Evolutionary conservation across 2,797 vertebrate species (phyloP).

Genomic region (Sebastes aleutianus): DNA sequence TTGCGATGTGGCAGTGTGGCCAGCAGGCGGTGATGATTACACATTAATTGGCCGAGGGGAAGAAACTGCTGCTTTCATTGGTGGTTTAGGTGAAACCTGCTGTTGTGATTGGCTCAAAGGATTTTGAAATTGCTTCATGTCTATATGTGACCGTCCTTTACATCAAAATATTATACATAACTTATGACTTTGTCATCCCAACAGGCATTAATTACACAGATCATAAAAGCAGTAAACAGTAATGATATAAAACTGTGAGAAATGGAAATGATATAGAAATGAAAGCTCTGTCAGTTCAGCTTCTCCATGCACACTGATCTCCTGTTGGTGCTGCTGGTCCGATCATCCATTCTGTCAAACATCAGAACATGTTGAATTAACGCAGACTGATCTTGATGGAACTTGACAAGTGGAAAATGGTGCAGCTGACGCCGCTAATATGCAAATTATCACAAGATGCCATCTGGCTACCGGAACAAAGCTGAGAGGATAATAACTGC

Average conservation of each 20-base stretch:
- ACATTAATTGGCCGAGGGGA: too few relatives aligned
- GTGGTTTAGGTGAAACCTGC: not conserved
- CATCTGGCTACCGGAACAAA: not conserved
- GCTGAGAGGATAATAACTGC: not conserved
- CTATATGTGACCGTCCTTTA: not conserved
- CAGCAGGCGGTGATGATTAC: not conserved
- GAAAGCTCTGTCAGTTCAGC: not conserved
- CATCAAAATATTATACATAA: too few relatives aligned
- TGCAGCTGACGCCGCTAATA: conserved; percentile 10
- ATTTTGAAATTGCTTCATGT: not conserved
- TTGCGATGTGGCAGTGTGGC: not conserved
- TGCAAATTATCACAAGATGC: not conserved
- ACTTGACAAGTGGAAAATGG: not conserved
- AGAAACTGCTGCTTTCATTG: not conserved
- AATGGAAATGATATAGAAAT: not conserved
- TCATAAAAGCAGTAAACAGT: not conserved
- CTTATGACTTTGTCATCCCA: not conserved
- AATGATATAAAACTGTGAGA: not conserved
- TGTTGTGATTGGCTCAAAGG: not conserved
- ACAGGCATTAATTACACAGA: not conserved
- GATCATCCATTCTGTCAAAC: not conserved
- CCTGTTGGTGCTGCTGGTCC: not conserved
- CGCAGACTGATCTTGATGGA: not conserved
- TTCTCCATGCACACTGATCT: not conserved
- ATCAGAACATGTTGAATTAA: not conserved